phyloP scores from a whole-genome alignment of 2,888 invertebrate species.

The Rhabditophanes sp. region DNA sequence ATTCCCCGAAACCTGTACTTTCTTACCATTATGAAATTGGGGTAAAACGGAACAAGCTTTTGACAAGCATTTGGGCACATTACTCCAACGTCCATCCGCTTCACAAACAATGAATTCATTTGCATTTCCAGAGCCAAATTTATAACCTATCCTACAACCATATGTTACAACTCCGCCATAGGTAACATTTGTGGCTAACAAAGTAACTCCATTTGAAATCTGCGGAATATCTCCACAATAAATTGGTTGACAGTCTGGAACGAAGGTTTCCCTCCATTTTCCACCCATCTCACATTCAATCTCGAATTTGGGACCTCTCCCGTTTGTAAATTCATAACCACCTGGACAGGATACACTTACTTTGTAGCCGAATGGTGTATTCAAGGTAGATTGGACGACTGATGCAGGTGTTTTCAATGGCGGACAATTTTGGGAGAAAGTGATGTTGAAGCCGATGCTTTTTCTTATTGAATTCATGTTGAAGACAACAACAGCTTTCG shows the following conservation, averaged over 20 bases:
- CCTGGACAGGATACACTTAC: slow-evolving; percentile 35
- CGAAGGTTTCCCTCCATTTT: slow-evolving; percentile 27
- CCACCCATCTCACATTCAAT: slow-evolving; percentile 39
- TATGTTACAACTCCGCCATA: slow-evolving; percentile 81
- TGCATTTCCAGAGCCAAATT: slow-evolving; percentile 62
- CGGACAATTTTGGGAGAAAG: slow-evolving; percentile 43
- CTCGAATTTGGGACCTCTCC: slow-evolving; percentile 31
- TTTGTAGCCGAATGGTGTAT: slow-evolving; percentile 33
- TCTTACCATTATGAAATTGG: slow-evolving; percentile 33
- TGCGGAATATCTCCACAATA: slow-evolving; percentile 94
- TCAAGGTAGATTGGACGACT: slow-evolving; percentile 37
- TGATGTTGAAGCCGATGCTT: slow-evolving; percentile 42
- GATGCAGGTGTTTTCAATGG: slow-evolving; percentile 21
- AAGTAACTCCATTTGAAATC: slow-evolving; percentile 89
- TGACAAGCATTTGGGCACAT: slow-evolving; percentile 35
- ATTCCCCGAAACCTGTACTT: slow-evolving; percentile 38
- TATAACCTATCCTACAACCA: slow-evolving; percentile 73
- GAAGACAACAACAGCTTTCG: slow-evolving; percentile 24
- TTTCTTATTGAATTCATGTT: slow-evolving; percentile 17
- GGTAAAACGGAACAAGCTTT: slow-evolving; percentile 37
- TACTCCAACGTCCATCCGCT: slow-evolving; percentile 39
- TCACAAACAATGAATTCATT: slow-evolving; percentile 39
- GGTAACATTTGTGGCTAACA: slow-evolving; percentile 83
- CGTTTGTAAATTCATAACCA: slow-evolving; percentile 40
- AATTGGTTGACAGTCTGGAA: slow-evolving; percentile 44